Evolutionary conservation across 2,888 invertebrate genomes (phyloP), one percentile per base, ranked within the genome.

Genomic region (Masnerella sp.): DNA sequence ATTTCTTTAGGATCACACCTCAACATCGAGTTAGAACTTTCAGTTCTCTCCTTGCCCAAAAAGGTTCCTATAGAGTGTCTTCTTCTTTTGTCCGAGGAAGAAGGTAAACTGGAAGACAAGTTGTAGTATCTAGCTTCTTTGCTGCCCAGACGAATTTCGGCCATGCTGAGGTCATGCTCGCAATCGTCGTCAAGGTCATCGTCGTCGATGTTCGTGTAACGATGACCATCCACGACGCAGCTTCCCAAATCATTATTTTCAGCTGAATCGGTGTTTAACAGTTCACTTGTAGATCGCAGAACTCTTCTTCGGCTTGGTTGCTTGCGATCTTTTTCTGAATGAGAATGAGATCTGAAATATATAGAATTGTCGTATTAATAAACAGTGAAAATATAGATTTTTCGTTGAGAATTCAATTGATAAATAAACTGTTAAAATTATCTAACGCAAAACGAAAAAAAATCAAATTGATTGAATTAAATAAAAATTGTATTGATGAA

Each of bases 11-110:
- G 75, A 20, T 54, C 73, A 12, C 62, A 75, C 34, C 18, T 74
- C 36, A 73, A 38, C 49, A 47, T 58, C 4, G 69, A 68, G 12
- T 62, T 65, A 8, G 51, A 56, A 49, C 36, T 71, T 3, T 51
- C 64, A 2, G 47, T 65, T 54, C 67, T 67, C 81, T 89, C 90
- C 1, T 89, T 90, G 1, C 89, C 87, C 47, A 91, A 84, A 81
- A 92, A 92, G 0, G 92, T 91, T 4, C 93, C 92, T 12, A 93
- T 92, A 0, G 93, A 93, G 82, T 93, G 93, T 74, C 93, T 88
- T 30, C 90, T 83, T 47, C 90, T 87, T 20, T 89, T 90, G 83
- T 22, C 89, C 0, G 89, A 89, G 58, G 89, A 88, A 5, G 62
- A 59, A 0, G 85, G 85, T 28, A 85, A 58, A 7, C 86, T 87